Evolutionary conservation across 2,888 invertebrate species (phyloP).

Genomic region (Epistrophe eligans): DNA sequence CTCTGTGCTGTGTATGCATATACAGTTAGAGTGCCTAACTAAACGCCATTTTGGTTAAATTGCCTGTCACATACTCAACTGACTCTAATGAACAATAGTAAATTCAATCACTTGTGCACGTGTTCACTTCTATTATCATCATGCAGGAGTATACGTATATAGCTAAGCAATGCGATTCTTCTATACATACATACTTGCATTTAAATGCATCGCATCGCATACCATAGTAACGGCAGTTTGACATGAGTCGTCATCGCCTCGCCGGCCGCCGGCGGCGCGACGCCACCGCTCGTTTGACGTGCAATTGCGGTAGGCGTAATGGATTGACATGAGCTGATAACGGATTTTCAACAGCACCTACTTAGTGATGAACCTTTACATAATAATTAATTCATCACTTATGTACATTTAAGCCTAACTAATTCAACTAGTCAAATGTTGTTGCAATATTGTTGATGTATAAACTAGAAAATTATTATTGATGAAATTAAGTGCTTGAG

Average conservation of each 20-base stretch:
- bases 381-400: conserved; percentile 8
- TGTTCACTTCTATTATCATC: conserved; percentile 3
- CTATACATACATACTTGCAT: background rate
- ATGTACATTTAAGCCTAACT: conserved; percentile 1
- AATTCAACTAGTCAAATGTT: conserved; percentile 7
- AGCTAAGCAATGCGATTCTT: background rate
- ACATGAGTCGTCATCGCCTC: background rate
- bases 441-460: background rate
- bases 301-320: conserved; percentile 5
- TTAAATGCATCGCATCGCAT: background rate
- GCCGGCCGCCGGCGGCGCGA: no score
- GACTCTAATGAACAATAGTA: conserved; percentile 24
- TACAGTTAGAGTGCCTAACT: background rate
- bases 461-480: background rate
- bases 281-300: background rate
- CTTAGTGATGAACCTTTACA: background rate
- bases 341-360: background rate
- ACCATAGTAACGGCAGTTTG: background rate
- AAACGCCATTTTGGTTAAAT: conserved; percentile 31
- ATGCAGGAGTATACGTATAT: background rate
- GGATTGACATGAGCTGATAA: conserved; percentile 10
- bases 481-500: background rate
- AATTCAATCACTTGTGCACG: conserved; percentile 56
- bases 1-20: no score
- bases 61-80: conserved; percentile 53